A percentile compares a stretch with the other conserved stretches of the same genome.
These are phyloP conservation scores for Rafetus swinhoei DNA, from an alignment of 2,113 vertebrate genomes.

Conservation along the genomic window DNA sequence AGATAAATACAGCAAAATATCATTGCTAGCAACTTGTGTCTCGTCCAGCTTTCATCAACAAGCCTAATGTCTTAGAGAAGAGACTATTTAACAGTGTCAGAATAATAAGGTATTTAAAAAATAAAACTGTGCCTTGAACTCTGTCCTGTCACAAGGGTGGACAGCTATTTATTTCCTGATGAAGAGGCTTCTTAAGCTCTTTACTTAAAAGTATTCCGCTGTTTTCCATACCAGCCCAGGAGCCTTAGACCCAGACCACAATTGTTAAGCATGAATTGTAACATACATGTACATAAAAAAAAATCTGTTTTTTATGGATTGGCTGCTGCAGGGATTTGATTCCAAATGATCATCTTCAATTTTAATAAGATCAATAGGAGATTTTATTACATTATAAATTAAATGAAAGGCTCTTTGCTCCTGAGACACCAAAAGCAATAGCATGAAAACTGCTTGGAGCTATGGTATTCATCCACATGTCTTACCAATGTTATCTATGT, in stretches of 20 bases:
- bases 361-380: conserved; percentile 82
- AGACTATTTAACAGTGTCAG: rapidly evolving
- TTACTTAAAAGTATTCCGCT: background rate
- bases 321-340: conserved; percentile 69
- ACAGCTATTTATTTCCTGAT: background rate
- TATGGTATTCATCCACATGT: conserved; percentile 41
- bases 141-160: background rate
- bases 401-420: conserved; percentile 69
- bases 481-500: conserved; percentile 35
- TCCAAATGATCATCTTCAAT: conserved; percentile 76
- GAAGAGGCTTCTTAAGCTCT: background rate
- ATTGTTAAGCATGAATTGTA: background rate
- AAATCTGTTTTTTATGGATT: conserved; percentile 52
- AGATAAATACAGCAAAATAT: too few species aligned
- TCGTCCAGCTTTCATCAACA: background rate
- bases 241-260: background rate
- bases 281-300: background rate
- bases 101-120: rapidly evolving
- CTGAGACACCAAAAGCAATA: conserved; percentile 65
- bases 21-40: rapidly evolving
- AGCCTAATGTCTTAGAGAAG: rapidly evolving
- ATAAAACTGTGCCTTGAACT: rapidly evolving
- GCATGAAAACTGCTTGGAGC: conserved; percentile 30
- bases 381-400: conserved; percentile 80
- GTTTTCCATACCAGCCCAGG: background rate